These are phyloP conservation scores for Leucania comma DNA, from an alignment of 2,888 invertebrate genomes.

Conservation along the genomic window DNA sequence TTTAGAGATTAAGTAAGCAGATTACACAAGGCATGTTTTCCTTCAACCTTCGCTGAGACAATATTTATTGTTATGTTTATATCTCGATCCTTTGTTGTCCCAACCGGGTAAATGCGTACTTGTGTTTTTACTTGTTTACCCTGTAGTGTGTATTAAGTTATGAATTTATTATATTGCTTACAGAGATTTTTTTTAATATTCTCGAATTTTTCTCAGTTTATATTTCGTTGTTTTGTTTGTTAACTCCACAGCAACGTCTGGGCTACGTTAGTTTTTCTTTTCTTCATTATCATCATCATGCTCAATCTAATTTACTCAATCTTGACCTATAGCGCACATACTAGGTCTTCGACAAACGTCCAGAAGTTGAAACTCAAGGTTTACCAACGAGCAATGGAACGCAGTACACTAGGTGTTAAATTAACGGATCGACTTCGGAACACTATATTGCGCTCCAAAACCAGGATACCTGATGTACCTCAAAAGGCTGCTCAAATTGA, in stretches of 20 bases:
- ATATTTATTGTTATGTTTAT: conserved; percentile 47
- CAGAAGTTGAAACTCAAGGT: too few species aligned
- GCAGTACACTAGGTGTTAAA: too few species aligned
- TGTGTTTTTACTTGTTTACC: conserved; percentile 38
- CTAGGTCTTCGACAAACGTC: too few species aligned
- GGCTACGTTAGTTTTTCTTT: not conserved
- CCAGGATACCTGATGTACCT: too few species aligned
- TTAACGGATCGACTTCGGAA: too few species aligned
- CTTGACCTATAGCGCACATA: too few species aligned
- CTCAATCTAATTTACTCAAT: too few species aligned
- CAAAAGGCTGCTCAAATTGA: too few species aligned
- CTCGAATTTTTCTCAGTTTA: not conserved
- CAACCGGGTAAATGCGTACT: conserved; percentile 12
- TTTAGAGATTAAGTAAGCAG: conserved; percentile 13
- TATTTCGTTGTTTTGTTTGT: not conserved
- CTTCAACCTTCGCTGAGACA: conserved; percentile 14
- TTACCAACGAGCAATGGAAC: too few species aligned
- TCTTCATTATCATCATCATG: too few species aligned
- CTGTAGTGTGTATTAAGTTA: conserved; percentile 19
- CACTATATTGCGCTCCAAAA: too few species aligned
- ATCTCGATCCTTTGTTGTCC: conserved; percentile 18
- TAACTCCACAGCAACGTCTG: not conserved
- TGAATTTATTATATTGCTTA: conserved; percentile 38
- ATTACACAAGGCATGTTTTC: conserved; percentile 23
- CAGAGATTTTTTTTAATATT: not conserved